Percentiles rank a stretch among this genome's conserved stretches.
Conservation (phyloP, 2,797 vertebrate genomes). For the Pachyuromys duprasi region DNA sequence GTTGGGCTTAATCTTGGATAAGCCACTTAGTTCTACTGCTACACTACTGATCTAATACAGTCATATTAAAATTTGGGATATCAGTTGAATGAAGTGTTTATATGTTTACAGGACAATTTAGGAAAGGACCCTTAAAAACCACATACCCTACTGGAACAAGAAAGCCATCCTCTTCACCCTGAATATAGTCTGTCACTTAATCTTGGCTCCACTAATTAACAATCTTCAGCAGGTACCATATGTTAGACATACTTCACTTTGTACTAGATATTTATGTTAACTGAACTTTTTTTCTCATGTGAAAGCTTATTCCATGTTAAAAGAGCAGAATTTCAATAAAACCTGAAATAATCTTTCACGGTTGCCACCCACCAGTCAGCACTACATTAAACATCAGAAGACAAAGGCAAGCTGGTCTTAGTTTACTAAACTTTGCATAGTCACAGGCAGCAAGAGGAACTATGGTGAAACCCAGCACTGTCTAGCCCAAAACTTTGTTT, state of each 20-base stretch:
- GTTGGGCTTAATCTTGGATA: constrained; percentile 43
- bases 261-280: not conserved
- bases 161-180: not conserved
- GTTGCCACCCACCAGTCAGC: too few species aligned
- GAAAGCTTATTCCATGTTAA: not conserved
- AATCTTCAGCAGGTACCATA: not conserved
- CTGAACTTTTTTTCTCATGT: not conserved
- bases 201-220: not conserved
- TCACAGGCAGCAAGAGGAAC: not conserved
- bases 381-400: too few species aligned
- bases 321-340: constrained; percentile 36
- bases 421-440: not conserved
- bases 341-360: not conserved
- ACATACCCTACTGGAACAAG: not conserved
- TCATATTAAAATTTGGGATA: constrained; percentile 24
- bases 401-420: not conserved
- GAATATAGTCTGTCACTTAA: not conserved
- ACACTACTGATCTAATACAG: not conserved
- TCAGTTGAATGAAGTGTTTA: not conserved
- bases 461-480: not conserved
- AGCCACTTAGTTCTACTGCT: constrained; percentile 39
- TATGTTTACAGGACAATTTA: not conserved
- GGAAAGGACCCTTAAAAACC: not conserved
- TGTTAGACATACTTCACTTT: not conserved
- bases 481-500: not conserved